These are phyloP conservation scores for Enhydra lutris DNA, from an alignment of 2,113 vertebrate species.

Conservation along the genomic window DNA sequence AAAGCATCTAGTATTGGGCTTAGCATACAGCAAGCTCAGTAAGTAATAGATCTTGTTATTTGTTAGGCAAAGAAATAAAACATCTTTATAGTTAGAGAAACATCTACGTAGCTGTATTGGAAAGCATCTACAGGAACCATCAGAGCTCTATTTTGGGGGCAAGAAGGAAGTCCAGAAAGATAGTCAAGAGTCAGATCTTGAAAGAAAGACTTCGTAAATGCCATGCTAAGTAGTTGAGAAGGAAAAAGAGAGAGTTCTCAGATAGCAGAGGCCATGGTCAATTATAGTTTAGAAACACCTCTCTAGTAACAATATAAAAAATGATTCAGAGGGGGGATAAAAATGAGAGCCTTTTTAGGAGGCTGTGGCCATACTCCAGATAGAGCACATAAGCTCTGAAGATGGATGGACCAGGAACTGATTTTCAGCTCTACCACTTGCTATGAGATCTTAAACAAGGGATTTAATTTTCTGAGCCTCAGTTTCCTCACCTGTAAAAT, in stretches of 20 bases:
- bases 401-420: not conserved
- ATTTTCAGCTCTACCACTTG: not conserved
- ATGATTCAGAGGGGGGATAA: not conserved
- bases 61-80: conserved; percentile 7
- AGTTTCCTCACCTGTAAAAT: not conserved
- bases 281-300: not conserved
- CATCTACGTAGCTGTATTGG: not conserved
- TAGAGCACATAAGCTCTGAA: not conserved
- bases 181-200: not conserved
- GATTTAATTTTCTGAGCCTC: conserved; percentile 12
- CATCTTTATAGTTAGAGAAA: not conserved
- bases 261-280: not conserved
- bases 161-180: not conserved
- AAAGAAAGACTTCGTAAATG: not conserved
- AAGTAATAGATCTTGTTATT: conserved; percentile 28
- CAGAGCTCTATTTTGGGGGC: not conserved
- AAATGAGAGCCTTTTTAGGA: not conserved
- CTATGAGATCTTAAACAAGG: not conserved
- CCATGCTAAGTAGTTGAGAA: not conserved
- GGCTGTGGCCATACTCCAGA: not conserved
- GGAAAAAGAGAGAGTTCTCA: not conserved
- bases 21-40: not conserved
- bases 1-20: not conserved
- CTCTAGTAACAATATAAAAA: not conserved
- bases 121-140: not conserved